These are phyloP conservation scores for Peribatodes rhomboidaria DNA, from an alignment of 2,888 invertebrate species.

Conservation along the genomic window DNA sequence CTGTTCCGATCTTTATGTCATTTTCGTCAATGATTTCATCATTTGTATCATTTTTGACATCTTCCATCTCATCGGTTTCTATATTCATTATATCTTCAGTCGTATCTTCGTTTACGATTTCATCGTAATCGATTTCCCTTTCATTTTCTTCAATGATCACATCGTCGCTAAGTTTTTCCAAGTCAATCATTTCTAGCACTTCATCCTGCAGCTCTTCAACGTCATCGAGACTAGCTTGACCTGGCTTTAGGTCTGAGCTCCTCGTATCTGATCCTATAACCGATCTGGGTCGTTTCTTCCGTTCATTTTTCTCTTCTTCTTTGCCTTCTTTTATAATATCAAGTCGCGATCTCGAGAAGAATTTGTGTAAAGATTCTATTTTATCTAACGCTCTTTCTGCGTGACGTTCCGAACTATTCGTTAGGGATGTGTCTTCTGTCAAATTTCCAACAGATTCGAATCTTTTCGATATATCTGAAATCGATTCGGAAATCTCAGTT, in stretches of 20 bases:
- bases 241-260: constrained; percentile 60
- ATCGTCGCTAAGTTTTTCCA: constrained; percentile 22
- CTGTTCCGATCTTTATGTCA: constrained; percentile 18
- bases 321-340: constrained; percentile 80
- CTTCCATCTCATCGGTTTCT: constrained; percentile 25
- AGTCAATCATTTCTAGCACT: constrained; percentile 28
- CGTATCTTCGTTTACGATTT: constrained; percentile 29
- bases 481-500: constrained; percentile 74
- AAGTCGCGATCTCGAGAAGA: constrained; percentile 78
- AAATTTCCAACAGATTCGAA: constrained; percentile 75
- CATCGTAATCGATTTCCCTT: constrained; percentile 45
- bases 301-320: constrained; percentile 61
- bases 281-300: constrained; percentile 23
- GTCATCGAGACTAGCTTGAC: constrained; percentile 79
- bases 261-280: constrained; percentile 45
- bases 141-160: constrained; percentile 48
- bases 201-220: constrained; percentile 80
- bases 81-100: constrained; percentile 39
- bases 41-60: constrained; percentile 3
- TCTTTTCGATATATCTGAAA: constrained; percentile 70
- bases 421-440: constrained; percentile 76
- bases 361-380: constrained; percentile 76
- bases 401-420: constrained; percentile 68
- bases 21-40: constrained; percentile 3
- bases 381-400: constrained; percentile 74